phyloP scores from a whole-genome alignment of 2,888 invertebrate genomes.

The Apodemia duryi region DNA sequence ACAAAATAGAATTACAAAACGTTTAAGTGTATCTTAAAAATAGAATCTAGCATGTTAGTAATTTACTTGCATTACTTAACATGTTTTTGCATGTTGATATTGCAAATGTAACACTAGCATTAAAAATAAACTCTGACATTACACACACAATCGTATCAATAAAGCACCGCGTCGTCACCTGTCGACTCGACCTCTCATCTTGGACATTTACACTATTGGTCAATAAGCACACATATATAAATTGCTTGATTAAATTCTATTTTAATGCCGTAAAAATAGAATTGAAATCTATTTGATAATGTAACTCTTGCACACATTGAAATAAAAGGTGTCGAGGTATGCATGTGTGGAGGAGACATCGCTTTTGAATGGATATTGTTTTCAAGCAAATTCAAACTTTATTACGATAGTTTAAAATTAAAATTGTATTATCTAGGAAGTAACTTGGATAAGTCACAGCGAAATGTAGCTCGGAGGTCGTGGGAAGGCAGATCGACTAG shows the following conservation, averaged over 20 bases:
- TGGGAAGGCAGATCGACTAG: constrained; percentile 57
- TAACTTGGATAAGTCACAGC: constrained; percentile 72
- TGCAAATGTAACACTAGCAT: constrained; percentile 24
- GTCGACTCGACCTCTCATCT: constrained; percentile 66
- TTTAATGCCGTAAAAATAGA: constrained; percentile 34
- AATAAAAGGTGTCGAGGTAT: constrained; percentile 50
- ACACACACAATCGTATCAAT: constrained; percentile 49
- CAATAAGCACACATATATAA: constrained; percentile 55
- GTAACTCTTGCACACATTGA: constrained; percentile 49
- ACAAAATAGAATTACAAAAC: not conserved
- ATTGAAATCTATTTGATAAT: constrained; percentile 30
- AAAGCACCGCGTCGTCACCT: constrained; percentile 64
- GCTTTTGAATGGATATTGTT: constrained; percentile 62
- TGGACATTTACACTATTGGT: constrained; percentile 66
- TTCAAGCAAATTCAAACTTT: constrained; percentile 41
- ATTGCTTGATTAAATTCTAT: constrained; percentile 37
- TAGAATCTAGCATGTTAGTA: constrained; percentile 5
- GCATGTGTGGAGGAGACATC: constrained; percentile 58
- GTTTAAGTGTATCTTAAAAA: constrained; percentile 4
- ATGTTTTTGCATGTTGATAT: constrained; percentile 13
- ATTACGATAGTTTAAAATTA: constrained; percentile 36
- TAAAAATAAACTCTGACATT: constrained; percentile 63
- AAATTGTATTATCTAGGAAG: constrained; percentile 61
- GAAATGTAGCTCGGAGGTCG: constrained; percentile 70
- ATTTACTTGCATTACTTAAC: constrained; percentile 14